Evolutionary conservation across 2,797 vertebrate species (phyloP).

Genomic region (Pseudochromis fuscus): DNA sequence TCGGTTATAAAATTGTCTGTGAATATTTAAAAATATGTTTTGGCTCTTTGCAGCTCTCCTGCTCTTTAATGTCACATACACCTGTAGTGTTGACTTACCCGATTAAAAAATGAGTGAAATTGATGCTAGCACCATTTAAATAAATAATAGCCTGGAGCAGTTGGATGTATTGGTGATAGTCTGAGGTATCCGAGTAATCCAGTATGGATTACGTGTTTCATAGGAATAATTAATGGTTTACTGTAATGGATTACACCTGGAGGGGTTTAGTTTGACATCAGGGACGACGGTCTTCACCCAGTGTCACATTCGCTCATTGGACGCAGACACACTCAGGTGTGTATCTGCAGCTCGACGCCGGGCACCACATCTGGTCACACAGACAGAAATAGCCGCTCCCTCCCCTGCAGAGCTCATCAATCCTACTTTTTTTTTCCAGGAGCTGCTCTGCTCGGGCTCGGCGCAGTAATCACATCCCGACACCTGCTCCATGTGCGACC

Average conservation of each 20-base stretch:
- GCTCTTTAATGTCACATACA: conserved; percentile 9
- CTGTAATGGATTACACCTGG: conserved; percentile 22
- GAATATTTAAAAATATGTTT: too few species aligned
- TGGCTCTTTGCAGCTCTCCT: too few species aligned
- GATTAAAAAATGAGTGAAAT: conserved; percentile 8
- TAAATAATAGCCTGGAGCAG: conserved; percentile 48
- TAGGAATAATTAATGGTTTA: conserved; percentile 28
- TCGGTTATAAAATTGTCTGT: not conserved
- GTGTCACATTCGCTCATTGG: conserved; percentile 3
- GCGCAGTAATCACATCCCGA: conserved; percentile 63
- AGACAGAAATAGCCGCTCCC: conserved; percentile 64
- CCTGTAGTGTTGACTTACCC: conserved; percentile 15
- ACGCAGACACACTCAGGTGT: conserved; percentile 20
- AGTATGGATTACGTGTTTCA: conserved; percentile 36
- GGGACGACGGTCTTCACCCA: conserved; percentile 1
- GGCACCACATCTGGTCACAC: conserved; percentile 55
- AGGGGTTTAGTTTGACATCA: conserved; percentile 4
- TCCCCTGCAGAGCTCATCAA: conserved; percentile 70
- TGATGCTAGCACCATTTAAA: conserved; percentile 5
- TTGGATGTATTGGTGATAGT: conserved; percentile 11
- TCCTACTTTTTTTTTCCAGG: conserved; percentile 69
- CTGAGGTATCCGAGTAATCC: conserved; percentile 39
- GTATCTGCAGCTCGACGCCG: conserved; percentile 30
- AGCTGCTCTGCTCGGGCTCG: conserved; percentile 33
- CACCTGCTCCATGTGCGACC: conserved; percentile 58